Percentiles rank a stretch among this genome's conserved stretches.
These are phyloP conservation scores for Sarcophaga caerulescens DNA, from an alignment of 2,888 invertebrate genomes.

Conservation along the genomic window DNA sequence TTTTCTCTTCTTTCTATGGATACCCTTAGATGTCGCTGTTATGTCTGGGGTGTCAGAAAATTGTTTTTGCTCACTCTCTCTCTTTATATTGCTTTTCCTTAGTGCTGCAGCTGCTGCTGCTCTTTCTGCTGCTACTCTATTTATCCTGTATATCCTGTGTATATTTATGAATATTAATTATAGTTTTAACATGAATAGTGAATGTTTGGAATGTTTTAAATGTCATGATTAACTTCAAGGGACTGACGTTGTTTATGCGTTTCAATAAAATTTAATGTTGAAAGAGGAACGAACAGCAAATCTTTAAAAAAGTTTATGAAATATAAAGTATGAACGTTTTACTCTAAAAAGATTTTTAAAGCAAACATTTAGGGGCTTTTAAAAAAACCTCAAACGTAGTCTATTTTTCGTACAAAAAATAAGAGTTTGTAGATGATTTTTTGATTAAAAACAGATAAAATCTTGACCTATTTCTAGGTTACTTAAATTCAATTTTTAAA, in stretches of 20 bases:
- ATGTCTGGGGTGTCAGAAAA: slow-evolving; percentile 7
- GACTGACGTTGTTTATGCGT: neutral
- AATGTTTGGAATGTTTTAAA: slow-evolving; percentile 28
- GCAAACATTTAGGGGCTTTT: no score
- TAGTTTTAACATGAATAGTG: slow-evolving; percentile 18
- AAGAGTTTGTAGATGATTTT: no score
- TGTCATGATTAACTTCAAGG: slow-evolving; percentile 17
- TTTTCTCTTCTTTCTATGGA: neutral
- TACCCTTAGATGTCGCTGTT: neutral
- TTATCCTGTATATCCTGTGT: neutral
- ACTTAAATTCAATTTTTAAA: no score
- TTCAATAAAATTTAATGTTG: neutral
- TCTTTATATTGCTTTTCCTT: neutral
- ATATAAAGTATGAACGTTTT: no score
- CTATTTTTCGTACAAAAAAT: no score
- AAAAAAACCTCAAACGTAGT: no score
- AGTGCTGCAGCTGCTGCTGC: neutral
- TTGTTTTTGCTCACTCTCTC: neutral
- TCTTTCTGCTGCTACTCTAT: neutral
- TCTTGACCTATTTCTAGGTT: no score
- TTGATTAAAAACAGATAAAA: no score
- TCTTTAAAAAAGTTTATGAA: neutral
- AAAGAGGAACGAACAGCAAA: neutral
- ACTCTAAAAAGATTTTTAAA: no score
- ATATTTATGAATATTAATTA: slow-evolving; percentile 53